These are phyloP conservation scores for Ommatoiulus sabulosus DNA, from an alignment of 2,888 invertebrate genomes.

Conservation along the genomic window DNA sequence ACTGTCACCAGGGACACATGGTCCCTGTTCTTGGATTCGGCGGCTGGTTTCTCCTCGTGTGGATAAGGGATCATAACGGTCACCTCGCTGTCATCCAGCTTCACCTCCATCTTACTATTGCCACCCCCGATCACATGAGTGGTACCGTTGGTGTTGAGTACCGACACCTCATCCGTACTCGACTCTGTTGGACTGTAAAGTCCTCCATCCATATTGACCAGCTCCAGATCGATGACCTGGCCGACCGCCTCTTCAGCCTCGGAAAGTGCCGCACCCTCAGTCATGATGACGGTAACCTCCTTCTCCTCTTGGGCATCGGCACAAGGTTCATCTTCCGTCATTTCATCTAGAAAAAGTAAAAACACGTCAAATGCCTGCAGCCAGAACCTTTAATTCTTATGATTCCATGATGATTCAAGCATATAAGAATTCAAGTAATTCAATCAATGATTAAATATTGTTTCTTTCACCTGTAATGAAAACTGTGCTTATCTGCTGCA, in stretches of 20 bases:
- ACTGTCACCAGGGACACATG: constrained; percentile 93
- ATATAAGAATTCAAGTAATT: no score
- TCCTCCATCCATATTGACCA: constrained; percentile 4
- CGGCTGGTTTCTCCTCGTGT: not conserved
- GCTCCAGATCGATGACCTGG: constrained; percentile 4
- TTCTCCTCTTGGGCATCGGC: not conserved
- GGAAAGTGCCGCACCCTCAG: not conserved
- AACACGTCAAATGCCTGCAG: no score
- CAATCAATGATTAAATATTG: no score
- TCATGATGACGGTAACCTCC: not conserved
- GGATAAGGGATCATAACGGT: constrained; percentile 56
- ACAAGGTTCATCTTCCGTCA: not conserved
- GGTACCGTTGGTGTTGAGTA: constrained; percentile 25
- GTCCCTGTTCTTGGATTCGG: constrained; percentile 77
- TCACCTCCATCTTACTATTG: constrained; percentile 55
- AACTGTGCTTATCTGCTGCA: no score
- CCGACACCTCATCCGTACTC: constrained; percentile 50
- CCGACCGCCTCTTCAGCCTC: constrained; percentile 6
- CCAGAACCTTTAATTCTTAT: no score
- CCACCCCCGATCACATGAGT: constrained; percentile 45
- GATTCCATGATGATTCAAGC: no score
- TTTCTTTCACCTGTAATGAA: no score
- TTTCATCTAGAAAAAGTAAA: no score
- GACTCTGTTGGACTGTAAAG: constrained; percentile 25
- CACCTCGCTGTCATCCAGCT: constrained; percentile 58